Evolutionary conservation across 2,797 vertebrate species (phyloP).

Genomic region (Brachyalestes nurse): DNA sequence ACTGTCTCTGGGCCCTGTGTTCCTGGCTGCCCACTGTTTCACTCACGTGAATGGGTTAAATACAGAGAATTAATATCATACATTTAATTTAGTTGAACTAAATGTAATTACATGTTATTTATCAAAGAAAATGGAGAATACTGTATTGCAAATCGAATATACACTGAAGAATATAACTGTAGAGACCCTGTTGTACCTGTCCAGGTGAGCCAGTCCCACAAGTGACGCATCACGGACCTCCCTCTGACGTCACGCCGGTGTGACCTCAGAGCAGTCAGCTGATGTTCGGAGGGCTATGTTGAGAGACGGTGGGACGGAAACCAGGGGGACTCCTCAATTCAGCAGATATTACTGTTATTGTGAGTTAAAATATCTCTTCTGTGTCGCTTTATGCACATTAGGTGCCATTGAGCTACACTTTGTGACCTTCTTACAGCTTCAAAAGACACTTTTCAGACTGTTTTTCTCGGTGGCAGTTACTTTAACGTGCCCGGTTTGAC

Average conservation of each 20-base stretch:
- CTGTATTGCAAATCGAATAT: no score
- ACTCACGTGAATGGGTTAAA: no score
- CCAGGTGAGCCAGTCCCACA: constrained; percentile 21
- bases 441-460: background rate
- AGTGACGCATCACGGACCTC: constrained; percentile 19
- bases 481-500: constrained; percentile 22
- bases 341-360: constrained; percentile 6
- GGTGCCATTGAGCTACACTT: no score
- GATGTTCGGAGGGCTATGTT: constrained; percentile 34
- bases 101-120: no score
- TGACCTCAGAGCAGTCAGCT: constrained; percentile 32
- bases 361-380: constrained; percentile 12
- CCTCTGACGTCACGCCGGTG: constrained; percentile 48
- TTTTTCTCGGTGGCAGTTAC: background rate
- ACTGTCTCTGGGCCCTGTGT: no score
- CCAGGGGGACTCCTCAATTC: background rate
- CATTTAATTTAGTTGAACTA: no score
- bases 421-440: background rate
- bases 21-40: no score
- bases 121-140: no score
- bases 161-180: background rate
- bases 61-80: no score
- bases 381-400: no score
- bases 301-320: background rate
- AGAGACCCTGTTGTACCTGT: background rate